Conservation (phyloP, 64 coral and sea anemone genomes). For the Porites australiensis region DNA sequence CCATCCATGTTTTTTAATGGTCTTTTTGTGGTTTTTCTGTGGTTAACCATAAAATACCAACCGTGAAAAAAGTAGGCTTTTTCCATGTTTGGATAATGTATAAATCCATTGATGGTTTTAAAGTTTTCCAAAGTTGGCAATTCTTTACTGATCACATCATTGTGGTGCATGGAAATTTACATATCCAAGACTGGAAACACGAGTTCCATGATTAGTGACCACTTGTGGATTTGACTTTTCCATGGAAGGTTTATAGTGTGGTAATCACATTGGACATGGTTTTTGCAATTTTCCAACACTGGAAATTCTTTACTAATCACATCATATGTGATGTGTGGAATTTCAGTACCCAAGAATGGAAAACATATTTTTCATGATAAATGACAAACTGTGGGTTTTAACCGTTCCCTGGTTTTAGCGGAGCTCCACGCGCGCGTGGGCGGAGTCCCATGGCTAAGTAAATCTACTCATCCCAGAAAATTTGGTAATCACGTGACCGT, state of each 20-base stretch:
- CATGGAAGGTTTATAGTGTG: background rate
- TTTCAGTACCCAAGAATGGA: background rate
- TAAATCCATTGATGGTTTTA: constrained; percentile 30
- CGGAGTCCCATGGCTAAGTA: no score
- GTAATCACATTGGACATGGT: background rate
- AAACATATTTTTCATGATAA: constrained; percentile 13
- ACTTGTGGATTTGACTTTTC: background rate
- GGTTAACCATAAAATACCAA: constrained; percentile 39
- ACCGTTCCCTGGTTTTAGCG: no score
- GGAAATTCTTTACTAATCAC: constrained; percentile 4
- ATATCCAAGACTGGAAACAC: constrained; percentile 5
- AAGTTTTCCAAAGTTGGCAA: constrained; percentile 33
- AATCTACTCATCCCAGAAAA: no score
- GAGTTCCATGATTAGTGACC: background rate
- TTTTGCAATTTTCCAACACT: background rate
- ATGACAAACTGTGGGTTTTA: background rate
- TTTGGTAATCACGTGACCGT: no score
- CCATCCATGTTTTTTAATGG: constrained; percentile 49
- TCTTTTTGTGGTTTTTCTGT: constrained; percentile 47
- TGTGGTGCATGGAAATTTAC: background rate
- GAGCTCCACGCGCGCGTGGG: no score
- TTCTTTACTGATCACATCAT: background rate
- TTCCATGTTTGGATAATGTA: constrained; percentile 46
- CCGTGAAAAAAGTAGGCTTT: constrained; percentile 61
- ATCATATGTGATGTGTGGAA: constrained; percentile 19